A percentile compares a stretch with the other conserved stretches of the same genome.
Conservation (phyloP, 2,113 vertebrate species). For the Lutjanus erythropterus region DNA sequence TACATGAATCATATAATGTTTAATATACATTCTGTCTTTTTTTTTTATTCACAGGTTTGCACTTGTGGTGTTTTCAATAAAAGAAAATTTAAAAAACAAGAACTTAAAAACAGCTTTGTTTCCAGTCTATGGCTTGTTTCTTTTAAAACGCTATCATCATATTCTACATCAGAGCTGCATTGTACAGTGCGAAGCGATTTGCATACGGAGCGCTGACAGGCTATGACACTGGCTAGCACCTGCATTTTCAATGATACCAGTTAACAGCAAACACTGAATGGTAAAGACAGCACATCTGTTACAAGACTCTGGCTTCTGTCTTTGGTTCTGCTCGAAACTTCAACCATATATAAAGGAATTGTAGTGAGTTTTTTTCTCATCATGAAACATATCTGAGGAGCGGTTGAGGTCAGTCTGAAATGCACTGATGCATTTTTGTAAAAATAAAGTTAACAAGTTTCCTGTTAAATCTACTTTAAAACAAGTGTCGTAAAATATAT, state of each 20-base stretch:
- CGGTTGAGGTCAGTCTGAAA: constrained; percentile 31
- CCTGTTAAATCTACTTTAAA: background rate
- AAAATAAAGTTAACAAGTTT: background rate
- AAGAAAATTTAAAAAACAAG: constrained; percentile 18
- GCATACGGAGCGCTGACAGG: constrained; percentile 36
- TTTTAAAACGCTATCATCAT: constrained; percentile 39
- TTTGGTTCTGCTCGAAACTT: constrained; percentile 57
- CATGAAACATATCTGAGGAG: constrained; percentile 13
- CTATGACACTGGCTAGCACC: constrained; percentile 41
- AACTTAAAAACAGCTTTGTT: constrained; percentile 48
- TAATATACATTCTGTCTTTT: constrained; percentile 70
- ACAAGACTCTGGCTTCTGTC: constrained; percentile 28
- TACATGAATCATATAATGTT: constrained; percentile 57
- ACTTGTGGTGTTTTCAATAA: constrained; percentile 80
- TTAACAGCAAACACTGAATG: constrained; percentile 37
- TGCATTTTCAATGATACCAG: constrained; percentile 32
- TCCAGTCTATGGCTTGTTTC: constrained; percentile 67
- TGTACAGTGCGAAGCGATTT: constrained; percentile 47
- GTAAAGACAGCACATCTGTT: constrained; percentile 30
- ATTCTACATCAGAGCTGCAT: constrained; percentile 41
- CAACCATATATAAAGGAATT: background rate
- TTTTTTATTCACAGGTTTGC: constrained; percentile 79
- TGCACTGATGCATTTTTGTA: background rate
- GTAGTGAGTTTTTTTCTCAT: background rate
- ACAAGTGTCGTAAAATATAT: background rate